phyloP scores from a whole-genome alignment of 2,888 invertebrate species.

The Lasioglossum calceatum region DNA sequence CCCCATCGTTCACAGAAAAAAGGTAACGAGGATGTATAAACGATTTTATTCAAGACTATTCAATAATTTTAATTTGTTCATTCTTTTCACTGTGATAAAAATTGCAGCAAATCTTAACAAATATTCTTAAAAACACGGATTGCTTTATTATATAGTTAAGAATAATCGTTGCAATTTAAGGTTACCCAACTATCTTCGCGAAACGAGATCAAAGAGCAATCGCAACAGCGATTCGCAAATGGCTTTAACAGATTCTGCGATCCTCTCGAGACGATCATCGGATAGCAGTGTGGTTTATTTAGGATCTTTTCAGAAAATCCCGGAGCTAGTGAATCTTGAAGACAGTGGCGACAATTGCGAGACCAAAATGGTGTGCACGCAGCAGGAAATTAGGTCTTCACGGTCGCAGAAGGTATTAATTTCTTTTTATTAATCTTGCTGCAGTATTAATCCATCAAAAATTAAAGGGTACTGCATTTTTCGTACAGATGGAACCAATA shows the following conservation, averaged over 20 bases:
- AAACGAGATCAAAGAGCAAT: conserved; percentile 69
- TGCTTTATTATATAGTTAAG: neutral
- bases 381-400: neutral
- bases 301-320: conserved; percentile 74
- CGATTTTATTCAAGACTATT: neutral
- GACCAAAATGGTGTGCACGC: neutral
- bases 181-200: conserved; percentile 63
- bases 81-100: neutral
- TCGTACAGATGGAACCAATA: neutral
- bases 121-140: neutral
- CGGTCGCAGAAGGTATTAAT: conserved; percentile 50
- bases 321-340: conserved; percentile 74
- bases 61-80: neutral
- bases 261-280: conserved; percentile 59
- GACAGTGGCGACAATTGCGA: conserved; percentile 59
- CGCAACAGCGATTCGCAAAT: neutral
- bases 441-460: neutral
- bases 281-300: conserved; percentile 74
- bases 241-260: neutral
- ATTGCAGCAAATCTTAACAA: neutral
- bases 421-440: neutral
- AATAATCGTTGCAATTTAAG: conserved; percentile 45
- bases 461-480: neutral
- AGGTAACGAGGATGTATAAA: conserved; percentile 11
- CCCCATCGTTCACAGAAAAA: neutral